Evolutionary conservation across 2,113 vertebrate species (phyloP).

Genomic region (Apistogramma diplotaenia): DNA sequence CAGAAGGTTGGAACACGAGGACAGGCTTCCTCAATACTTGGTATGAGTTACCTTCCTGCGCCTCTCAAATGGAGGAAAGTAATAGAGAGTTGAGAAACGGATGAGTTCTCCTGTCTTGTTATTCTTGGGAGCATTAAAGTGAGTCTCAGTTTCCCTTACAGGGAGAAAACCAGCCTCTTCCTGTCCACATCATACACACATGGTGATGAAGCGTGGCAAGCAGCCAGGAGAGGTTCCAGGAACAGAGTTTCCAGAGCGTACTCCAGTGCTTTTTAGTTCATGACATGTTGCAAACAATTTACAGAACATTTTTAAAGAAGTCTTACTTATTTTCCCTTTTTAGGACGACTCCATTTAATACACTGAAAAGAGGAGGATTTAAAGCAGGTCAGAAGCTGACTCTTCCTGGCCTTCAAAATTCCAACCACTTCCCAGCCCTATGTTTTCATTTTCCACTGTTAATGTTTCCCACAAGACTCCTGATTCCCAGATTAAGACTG

Average conservation of each 20-base stretch:
- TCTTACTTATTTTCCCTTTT: neutral
- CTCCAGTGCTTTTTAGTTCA: neutral
- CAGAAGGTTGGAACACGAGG: neutral
- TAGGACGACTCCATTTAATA: neutral
- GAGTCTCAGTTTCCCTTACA: neutral
- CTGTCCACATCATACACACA: neutral
- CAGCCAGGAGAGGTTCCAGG: conserved; percentile 4
- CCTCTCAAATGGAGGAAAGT: neutral
- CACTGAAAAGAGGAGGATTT: neutral
- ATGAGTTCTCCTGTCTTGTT: neutral
- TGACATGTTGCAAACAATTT: neutral
- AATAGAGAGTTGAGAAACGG: neutral
- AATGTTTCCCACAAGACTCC: conserved; percentile 27
- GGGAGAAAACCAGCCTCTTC: neutral
- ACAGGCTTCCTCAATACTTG: neutral
- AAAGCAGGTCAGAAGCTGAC: neutral
- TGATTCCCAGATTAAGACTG: neutral
- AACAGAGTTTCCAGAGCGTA: conserved; percentile 1
- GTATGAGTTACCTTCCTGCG: neutral
- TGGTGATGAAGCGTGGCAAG: neutral
- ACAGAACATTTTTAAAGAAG: neutral
- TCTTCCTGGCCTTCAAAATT: neutral
- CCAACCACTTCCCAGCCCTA: neutral
- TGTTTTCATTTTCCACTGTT: conserved; percentile 27
- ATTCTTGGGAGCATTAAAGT: neutral